These are phyloP conservation scores for Rhabdornis inornatus DNA, from an alignment of 2,113 vertebrate genomes.

Conservation along the genomic window DNA sequence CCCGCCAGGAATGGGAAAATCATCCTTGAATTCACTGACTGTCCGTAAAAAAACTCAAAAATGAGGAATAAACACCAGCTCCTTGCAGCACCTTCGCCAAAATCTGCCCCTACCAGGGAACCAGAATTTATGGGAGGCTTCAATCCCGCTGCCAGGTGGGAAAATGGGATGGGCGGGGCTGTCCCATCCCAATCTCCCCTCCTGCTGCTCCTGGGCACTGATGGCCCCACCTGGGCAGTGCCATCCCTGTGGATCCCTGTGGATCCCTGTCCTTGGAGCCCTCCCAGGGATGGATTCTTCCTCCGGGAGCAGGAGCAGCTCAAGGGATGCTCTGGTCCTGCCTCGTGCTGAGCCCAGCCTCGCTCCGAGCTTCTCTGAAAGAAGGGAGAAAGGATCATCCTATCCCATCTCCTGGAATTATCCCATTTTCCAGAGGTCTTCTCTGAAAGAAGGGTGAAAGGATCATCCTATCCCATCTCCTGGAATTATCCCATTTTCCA, in stretches of 20 bases:
- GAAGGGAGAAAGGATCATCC: too few species aligned
- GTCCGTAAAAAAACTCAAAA: background rate
- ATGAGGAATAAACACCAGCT: accelerated
- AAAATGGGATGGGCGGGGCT: background rate
- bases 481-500: background rate
- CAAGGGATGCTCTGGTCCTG: background rate
- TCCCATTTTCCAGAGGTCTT: background rate
- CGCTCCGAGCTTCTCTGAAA: background rate
- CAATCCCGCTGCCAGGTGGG: background rate
- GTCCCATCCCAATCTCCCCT: accelerated
- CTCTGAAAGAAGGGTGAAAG: too few species aligned
- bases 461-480: too few species aligned
- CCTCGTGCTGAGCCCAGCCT: background rate
- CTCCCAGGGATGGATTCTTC: background rate
- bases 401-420: too few species aligned
- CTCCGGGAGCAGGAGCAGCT: background rate
- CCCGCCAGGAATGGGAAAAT: accelerated
- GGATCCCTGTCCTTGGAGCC: background rate
- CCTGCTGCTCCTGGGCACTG: background rate
- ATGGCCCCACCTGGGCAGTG: background rate
- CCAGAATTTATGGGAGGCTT: accelerated
- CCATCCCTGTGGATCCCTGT: accelerated
- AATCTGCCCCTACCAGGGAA: accelerated
- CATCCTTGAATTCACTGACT: accelerated
- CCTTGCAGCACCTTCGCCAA: accelerated